Percentiles rank a stretch among this genome's conserved stretches.
Evolutionary conservation across 2,888 invertebrate species (phyloP).

Genomic region (Melanophora roralis): DNA sequence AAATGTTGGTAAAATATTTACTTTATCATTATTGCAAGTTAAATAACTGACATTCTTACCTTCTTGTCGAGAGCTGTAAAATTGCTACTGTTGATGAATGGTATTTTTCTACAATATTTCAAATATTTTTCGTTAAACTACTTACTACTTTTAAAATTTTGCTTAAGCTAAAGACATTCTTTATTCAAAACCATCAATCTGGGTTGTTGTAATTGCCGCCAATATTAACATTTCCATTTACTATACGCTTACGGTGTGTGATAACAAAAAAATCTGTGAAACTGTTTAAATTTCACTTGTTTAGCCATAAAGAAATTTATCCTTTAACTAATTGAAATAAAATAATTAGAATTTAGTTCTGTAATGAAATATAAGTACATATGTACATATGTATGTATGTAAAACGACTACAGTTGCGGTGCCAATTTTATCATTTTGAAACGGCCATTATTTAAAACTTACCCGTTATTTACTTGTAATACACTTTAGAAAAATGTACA

Average conservation of each 20-base stretch:
- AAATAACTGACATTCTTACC: conserved; percentile 61
- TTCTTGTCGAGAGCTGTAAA: conserved; percentile 53
- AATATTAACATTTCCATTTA: too few species aligned
- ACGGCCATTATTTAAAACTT: too few species aligned
- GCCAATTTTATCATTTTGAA: too few species aligned
- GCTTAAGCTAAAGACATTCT: background rate
- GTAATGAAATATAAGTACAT: background rate
- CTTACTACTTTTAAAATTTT: conserved; percentile 8
- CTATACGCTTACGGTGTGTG: too few species aligned
- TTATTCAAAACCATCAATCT: background rate
- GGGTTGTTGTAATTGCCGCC: background rate
- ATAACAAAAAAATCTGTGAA: too few species aligned
- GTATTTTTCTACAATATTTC: conserved; percentile 56
- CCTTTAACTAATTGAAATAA: too few species aligned
- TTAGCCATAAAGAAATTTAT: too few species aligned
- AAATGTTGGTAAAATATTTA: conserved; percentile 63
- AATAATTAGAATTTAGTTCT: too few species aligned
- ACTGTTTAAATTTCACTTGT: too few species aligned
- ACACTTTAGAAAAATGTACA: too few species aligned
- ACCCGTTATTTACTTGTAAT: too few species aligned
- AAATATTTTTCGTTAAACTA: conserved; percentile 41
- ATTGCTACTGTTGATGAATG: conserved; percentile 54
- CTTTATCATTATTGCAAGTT: conserved; percentile 57
- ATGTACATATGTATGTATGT: background rate
- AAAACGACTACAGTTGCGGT: too few species aligned